Evolutionary conservation across 1,140 invertebrate genomes (phyloP).

Genomic region (Nebria ingens): DNA sequence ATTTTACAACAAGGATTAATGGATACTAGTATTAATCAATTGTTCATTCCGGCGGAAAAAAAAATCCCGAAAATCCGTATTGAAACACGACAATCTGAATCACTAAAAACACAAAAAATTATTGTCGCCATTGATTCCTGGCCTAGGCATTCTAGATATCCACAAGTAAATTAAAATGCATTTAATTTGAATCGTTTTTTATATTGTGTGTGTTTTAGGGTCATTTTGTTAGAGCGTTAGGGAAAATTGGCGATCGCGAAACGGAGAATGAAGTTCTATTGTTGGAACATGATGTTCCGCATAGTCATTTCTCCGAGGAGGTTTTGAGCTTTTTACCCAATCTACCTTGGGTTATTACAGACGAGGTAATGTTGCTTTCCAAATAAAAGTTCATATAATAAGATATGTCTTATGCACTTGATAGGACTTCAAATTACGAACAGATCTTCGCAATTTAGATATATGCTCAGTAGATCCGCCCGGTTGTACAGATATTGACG

Average conservation of each 20-base stretch:
- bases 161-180: slow-evolving; percentile 34
- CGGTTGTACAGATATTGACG: slow-evolving; percentile 98
- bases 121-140: slow-evolving; percentile 89
- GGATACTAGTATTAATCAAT: slow-evolving; percentile 59
- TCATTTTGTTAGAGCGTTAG: slow-evolving; percentile 81
- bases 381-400: not conserved
- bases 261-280: slow-evolving; percentile 94
- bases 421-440: slow-evolving; percentile 69
- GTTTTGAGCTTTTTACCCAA: slow-evolving; percentile 88
- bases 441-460: slow-evolving; percentile 72
- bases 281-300: slow-evolving; percentile 94
- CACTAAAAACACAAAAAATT: slow-evolving; percentile 72
- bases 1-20: slow-evolving; percentile 74
- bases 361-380: slow-evolving; percentile 46
- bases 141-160: slow-evolving; percentile 76
- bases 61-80: slow-evolving; percentile 86
- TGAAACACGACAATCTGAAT: slow-evolving; percentile 79
- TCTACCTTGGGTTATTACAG: slow-evolving; percentile 80
- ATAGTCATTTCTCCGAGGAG: slow-evolving; percentile 86
- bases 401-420: slow-evolving; percentile 12
- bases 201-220: slow-evolving; percentile 41
- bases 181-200: slow-evolving; percentile 9
- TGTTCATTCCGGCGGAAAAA: slow-evolving; percentile 84
- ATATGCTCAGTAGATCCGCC: slow-evolving; percentile 98
- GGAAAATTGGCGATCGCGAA: slow-evolving; percentile 64